Evolutionary conservation across 2,113 vertebrate genomes (phyloP).

Genomic region (Acrocephalus kingi): DNA sequence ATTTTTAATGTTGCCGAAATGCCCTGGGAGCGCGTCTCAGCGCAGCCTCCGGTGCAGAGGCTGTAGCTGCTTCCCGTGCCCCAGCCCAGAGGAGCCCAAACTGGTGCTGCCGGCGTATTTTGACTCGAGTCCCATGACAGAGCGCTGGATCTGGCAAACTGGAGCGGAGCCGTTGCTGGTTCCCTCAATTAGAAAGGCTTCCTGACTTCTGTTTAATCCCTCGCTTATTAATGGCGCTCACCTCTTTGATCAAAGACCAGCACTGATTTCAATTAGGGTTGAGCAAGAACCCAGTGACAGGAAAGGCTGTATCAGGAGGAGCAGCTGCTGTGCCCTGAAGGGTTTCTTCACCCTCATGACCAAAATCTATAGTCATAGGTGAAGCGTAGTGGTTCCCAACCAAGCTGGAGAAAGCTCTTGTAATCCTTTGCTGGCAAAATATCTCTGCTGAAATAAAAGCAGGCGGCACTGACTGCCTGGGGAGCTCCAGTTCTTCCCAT

Average conservation of each 20-base stretch:
- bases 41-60: neutral
- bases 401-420: neutral
- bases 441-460: constrained; percentile 21
- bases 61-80: neutral
- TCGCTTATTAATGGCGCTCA: neutral
- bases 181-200: neutral
- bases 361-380: constrained; percentile 46
- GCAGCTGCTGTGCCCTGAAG: constrained; percentile 42
- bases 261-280: constrained; percentile 50
- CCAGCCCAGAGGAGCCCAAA: neutral
- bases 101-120: neutral
- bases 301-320: constrained; percentile 40
- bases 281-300: constrained; percentile 45
- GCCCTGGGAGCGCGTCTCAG: accelerated
- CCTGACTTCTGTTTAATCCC: constrained; percentile 34
- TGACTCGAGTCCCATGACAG: neutral
- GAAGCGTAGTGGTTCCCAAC: constrained; percentile 29
- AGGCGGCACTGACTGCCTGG: neutral
- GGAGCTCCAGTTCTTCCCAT: neutral
- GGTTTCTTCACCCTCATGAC: constrained; percentile 48
- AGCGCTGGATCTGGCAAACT: neutral
- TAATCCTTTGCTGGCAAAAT: constrained; percentile 39
- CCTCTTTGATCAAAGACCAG: constrained; percentile 44
- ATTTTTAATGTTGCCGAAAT: neutral
- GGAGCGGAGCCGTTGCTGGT: neutral